Conservation (phyloP, 2,113 vertebrate genomes). For the Cinclus cinclus region DNA sequence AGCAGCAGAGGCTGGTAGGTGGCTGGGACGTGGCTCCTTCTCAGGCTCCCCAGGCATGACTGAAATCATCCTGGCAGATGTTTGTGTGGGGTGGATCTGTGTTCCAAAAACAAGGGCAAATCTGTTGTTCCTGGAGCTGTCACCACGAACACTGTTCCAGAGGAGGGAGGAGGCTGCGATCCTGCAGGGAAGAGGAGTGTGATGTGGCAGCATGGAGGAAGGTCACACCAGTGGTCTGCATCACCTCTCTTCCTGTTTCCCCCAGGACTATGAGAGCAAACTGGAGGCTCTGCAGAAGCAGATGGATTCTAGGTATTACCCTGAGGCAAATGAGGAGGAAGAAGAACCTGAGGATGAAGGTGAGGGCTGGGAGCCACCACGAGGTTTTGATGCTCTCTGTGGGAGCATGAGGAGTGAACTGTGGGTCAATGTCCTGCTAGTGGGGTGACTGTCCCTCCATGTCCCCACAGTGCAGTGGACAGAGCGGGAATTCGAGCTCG, state of each 20-base stretch:
- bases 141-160: accelerated
- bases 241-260: neutral
- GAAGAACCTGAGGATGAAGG: conserved; percentile 95
- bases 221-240: neutral
- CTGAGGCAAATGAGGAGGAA: conserved; percentile 88
- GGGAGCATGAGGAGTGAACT: neutral
- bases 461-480: conserved; percentile 88
- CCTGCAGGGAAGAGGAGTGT: neutral
- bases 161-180: neutral
- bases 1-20: conserved; percentile 94
- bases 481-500: conserved; percentile 87
- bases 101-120: neutral
- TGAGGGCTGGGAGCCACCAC: conserved; percentile 25
- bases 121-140: neutral
- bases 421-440: accelerated
- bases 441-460: neutral
- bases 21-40: neutral
- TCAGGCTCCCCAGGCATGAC: neutral
- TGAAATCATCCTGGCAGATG: neutral
- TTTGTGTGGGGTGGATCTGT: neutral
- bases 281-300: conserved; percentile 95
- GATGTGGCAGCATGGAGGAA: neutral
- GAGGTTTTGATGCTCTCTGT: neutral
- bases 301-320: conserved; percentile 90
- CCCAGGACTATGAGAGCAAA: conserved; percentile 95